phyloP scores from a whole-genome alignment of 2,888 invertebrate genomes.

The Heliconius ethilla region DNA sequence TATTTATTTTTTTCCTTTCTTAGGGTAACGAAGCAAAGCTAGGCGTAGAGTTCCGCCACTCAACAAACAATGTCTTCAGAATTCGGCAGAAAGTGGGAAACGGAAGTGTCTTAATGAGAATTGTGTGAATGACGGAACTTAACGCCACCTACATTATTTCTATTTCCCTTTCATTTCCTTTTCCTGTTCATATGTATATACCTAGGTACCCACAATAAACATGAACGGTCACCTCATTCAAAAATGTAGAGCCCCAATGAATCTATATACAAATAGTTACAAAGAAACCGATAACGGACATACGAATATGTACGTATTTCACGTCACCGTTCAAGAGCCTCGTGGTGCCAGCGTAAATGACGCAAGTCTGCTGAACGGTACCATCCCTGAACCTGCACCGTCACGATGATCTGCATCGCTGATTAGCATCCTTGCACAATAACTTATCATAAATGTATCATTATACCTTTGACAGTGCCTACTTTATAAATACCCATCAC shows the following conservation, averaged over 20 bases:
- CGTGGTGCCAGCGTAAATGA: slow-evolving; percentile 4
- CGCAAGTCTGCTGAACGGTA: slow-evolving; percentile 15
- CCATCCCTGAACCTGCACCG: slow-evolving; percentile 9
- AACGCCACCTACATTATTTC: too few species aligned
- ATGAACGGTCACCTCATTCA: neutral
- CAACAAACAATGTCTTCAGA: too few species aligned
- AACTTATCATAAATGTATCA: slow-evolving; percentile 10
- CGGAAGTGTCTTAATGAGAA: too few species aligned
- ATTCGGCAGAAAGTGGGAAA: too few species aligned
- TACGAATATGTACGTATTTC: neutral
- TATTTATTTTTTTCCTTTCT: too few species aligned
- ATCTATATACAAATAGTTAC: neutral
- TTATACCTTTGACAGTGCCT: slow-evolving; percentile 5
- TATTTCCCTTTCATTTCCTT: too few species aligned
- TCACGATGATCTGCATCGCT: slow-evolving; percentile 12
- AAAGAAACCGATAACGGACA: neutral
- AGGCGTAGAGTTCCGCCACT: too few species aligned
- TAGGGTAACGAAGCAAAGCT: too few species aligned
- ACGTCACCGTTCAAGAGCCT: neutral
- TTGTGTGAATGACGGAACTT: too few species aligned
- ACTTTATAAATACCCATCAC: slow-evolving; percentile 9
- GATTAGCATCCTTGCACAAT: slow-evolving; percentile 8
- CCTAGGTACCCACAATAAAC: too few species aligned
- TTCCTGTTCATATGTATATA: too few species aligned
- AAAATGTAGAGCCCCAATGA: neutral